phyloP scores from a whole-genome alignment of 92 coral and sea anemone species.

The Phenganax subtilis region DNA sequence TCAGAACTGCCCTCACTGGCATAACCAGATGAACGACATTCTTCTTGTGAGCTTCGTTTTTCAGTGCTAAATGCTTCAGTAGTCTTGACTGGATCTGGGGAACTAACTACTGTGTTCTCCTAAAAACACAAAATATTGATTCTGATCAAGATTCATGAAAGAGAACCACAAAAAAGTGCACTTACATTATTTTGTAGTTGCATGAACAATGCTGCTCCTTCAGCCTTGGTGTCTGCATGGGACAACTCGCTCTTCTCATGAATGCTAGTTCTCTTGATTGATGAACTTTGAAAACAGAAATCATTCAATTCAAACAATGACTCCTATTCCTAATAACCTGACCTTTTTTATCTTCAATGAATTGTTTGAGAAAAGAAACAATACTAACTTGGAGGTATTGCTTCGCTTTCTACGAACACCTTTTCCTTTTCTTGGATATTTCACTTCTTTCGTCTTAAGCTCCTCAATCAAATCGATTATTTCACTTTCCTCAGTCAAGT shows the following conservation, averaged over 20 bases:
- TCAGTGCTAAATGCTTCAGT: not conserved
- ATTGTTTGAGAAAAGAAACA: not conserved
- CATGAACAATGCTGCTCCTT: constrained; percentile 44
- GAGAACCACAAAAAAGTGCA: not conserved
- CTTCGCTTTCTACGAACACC: constrained; percentile 66
- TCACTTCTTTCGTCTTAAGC: constrained; percentile 63
- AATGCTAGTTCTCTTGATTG: constrained; percentile 89
- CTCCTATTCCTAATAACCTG: not conserved
- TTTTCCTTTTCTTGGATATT: constrained; percentile 70
- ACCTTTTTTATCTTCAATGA: not conserved
- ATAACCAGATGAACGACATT: constrained; percentile 22
- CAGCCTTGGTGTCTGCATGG: constrained; percentile 95
- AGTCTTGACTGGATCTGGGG: not conserved
- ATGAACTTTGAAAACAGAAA: constrained; percentile 54
- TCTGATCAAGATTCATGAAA: too few relatives aligned
- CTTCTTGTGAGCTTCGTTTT: constrained; percentile 20
- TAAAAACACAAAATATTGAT: not conserved
- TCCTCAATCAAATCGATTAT: constrained; percentile 72
- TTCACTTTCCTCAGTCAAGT: constrained; percentile 82
- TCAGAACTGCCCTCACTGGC: constrained; percentile 41
- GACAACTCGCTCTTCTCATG: constrained; percentile 90
- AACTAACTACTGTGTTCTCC: not conserved
- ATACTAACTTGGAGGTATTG: constrained; percentile 88
- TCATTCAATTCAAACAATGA: not conserved
- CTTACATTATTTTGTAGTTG: constrained; percentile 33